Evolutionary conservation across 2,888 invertebrate species (phyloP), one percentile per base, ranked within the genome.

Genomic region (Tigriopus californicus): DNA sequence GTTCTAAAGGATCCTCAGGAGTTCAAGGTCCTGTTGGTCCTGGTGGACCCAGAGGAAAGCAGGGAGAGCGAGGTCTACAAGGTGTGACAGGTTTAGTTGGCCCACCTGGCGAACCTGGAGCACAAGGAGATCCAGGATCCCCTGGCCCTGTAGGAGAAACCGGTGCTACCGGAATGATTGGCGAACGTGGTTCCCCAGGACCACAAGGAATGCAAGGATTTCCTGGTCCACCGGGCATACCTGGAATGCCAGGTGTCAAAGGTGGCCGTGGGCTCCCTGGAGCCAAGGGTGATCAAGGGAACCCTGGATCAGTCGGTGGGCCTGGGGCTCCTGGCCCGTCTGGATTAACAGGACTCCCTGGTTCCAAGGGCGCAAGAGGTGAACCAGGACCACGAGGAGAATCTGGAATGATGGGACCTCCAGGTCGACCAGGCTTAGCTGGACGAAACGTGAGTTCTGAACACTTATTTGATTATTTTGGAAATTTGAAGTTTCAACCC

Each of bases 101-200:
- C 1, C 80, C 83, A 1, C 83, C 83, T 0, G 87, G 87, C 15
- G 86, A 86, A 70, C 80, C 83, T 51, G 86, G 86, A 20, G 85
- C 85, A 66, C 76, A 81, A 0, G 86, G 86, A 2, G 72, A 77
- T 5, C 79, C 83, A 0, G 87, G 87, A 1, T 70, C 76, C 1
- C 76, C 67, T 42, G 69, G 70, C 59, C 66, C 67, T n/a, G 61
- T 80, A 6, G 83, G 83, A 41, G 83, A 83, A 66, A 68, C 75
- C 13, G 86, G 86, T 1, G 80, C 85, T n/a, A 71, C 77, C 1
- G 87, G 87, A 1, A 75, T 76, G 1, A 76, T 80, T 1, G 87
- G 86, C 42, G 85, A 85, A 65, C 72, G 85, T 61, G 87, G 87
- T 1, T 75, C 77, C 20, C 75, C 78, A 25, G 87, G 87, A 2